Conservation (phyloP, 1,140 invertebrate species). For the Neelides sp. region DNA sequence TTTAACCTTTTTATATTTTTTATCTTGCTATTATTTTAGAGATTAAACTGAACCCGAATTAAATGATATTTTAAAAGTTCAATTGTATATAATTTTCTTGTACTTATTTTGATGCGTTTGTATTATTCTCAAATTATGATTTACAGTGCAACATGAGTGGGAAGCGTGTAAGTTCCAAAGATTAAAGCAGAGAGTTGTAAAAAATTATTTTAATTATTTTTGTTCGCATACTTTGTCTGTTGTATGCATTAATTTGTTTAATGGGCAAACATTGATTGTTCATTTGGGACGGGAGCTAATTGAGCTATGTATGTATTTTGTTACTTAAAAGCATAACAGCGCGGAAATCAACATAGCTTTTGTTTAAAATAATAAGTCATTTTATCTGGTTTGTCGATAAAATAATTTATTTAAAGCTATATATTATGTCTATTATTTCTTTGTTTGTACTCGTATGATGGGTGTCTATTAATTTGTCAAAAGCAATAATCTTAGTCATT, state of each 20-base stretch:
- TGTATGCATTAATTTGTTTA: neutral
- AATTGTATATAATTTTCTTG: slow-evolving; percentile 10
- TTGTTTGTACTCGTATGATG: no score
- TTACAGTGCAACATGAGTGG: slow-evolving; percentile 55
- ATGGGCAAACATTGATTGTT: neutral
- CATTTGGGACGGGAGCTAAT: neutral
- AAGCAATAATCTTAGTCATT: no score
- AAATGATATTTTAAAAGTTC: neutral
- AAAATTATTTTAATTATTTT: neutral
- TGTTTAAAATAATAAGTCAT: no score
- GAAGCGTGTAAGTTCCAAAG: slow-evolving; percentile 51
- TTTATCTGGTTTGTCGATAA: no score
- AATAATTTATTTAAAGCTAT: no score
- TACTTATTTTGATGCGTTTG: slow-evolving; percentile 15
- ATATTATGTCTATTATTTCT: no score
- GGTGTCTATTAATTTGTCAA: no score
- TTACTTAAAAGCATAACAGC: neutral
- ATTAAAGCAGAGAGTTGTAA: neutral
- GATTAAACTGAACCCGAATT: neutral
- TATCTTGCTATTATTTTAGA: slow-evolving; percentile 6
- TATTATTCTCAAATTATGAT: slow-evolving; percentile 36
- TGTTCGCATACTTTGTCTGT: neutral
- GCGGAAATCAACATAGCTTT: no score
- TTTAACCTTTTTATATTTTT: slow-evolving; percentile 9
- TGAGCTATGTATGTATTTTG: neutral